Percentiles rank a stretch among this genome's conserved stretches.
Evolutionary conservation across 2,888 invertebrate species (phyloP).

Genomic region (Idaea aversata): DNA sequence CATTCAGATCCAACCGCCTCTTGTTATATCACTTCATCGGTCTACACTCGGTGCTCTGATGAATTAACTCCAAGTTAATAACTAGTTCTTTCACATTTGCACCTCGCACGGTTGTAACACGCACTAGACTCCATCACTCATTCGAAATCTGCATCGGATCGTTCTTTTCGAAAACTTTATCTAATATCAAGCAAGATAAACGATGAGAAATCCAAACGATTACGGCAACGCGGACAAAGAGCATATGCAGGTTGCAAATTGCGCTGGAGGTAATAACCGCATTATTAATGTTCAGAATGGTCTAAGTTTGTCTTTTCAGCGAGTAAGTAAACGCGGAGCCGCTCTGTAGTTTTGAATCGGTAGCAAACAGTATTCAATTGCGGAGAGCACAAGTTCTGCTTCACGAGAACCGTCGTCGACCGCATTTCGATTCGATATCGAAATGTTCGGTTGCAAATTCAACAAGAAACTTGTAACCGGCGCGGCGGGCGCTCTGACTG

Average conservation of each 20-base stretch:
- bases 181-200: conserved; percentile 10
- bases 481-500: conserved; percentile 7
- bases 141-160: conserved; percentile 22
- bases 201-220: conserved; percentile 24
- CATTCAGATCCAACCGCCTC: conserved; percentile 50
- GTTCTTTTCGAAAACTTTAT: conserved; percentile 47
- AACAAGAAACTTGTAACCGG: conserved; percentile 34
- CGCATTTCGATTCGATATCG: conserved; percentile 42
- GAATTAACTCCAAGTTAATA: conserved; percentile 15
- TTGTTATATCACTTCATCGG: conserved; percentile 22
- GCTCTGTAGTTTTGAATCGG: conserved; percentile 39
- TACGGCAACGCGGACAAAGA: conserved; percentile 34
- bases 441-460: conserved; percentile 37
- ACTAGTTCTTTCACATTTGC: conserved; percentile 40
- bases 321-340: conserved; percentile 38
- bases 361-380: conserved; percentile 40
- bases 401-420: conserved; percentile 31
- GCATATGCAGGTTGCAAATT: conserved; percentile 37
- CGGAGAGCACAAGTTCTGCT: conserved; percentile 35
- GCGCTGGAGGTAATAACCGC: conserved; percentile 42
- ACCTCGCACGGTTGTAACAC: conserved; percentile 34
- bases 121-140: conserved; percentile 59
- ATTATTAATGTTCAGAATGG: conserved; percentile 49
- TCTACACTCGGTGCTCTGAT: conserved; percentile 19
- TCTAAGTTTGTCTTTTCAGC: conserved; percentile 50